Evolutionary conservation across 2,888 invertebrate species (phyloP), one percentile per base, ranked within the genome.

Genomic region (Volucella inanis): DNA sequence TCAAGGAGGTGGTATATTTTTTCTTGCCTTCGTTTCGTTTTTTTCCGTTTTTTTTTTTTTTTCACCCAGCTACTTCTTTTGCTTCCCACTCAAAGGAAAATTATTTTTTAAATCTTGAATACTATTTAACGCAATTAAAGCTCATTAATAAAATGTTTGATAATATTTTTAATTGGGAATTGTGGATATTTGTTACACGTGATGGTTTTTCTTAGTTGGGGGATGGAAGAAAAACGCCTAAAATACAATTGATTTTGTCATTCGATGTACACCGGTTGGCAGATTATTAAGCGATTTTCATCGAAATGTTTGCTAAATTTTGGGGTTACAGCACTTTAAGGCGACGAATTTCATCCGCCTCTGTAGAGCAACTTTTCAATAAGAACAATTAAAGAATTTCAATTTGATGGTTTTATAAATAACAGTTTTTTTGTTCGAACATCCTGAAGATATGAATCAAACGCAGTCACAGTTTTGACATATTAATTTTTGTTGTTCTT

Each of bases 401-500:
- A 77, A 86, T 86, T 88, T 87, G 87, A 72, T 78, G 79, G 57
- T 57, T 75, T 84, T 75, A 68, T 79, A 68, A 82, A 80, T 72
- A 81, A 59, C 62, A 76, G 61, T 72, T 87, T 74, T 80, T 77
- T 67, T 70, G 72, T 80, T 70, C 68, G 79, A 87, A 85, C 71
- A 85, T 81, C 87, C 87, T 80, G 83, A 81, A 78, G 78, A 86
- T 71, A 77, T 78, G 75, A 54, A 70, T 70, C 81, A 80, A 79
- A 68, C 87, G 79, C 82, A 87, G 84, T 80, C 71, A 47, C n/a
- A 75, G 62, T 72, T 88, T 88, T 88, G 88, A 88, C 88, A 87
- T 72, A 82, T 81, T 62, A 61, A 75, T 72, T 87, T 79, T 80
- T 86, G 61, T 75, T 88, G 80, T 76, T 88, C 86, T 83, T 83